phyloP scores from a whole-genome alignment of 2,888 invertebrate species.

The Eilema depressum region DNA sequence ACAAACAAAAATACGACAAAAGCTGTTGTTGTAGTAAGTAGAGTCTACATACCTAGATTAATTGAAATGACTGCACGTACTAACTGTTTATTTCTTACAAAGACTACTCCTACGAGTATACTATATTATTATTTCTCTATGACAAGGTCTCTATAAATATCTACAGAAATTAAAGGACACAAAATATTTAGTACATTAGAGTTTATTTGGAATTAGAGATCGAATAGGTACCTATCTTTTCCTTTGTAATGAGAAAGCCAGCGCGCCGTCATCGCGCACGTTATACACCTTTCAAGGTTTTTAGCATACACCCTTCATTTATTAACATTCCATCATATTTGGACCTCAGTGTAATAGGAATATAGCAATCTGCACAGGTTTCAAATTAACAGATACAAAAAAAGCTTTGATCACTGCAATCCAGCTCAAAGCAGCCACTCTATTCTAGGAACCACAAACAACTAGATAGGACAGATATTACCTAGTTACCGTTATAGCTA shows the following conservation, averaged over 20 bases:
- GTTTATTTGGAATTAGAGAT: not conserved
- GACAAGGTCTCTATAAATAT: not conserved
- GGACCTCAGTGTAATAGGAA: not conserved
- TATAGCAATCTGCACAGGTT: not conserved
- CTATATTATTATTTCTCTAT: not conserved
- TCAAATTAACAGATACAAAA: not conserved
- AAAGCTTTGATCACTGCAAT: not conserved
- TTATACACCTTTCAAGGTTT: too few species aligned
- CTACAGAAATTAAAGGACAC: not conserved
- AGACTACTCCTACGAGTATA: too few species aligned
- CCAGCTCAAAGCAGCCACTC: conserved; percentile 2
- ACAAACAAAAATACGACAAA: not conserved
- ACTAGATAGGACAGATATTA: conserved; percentile 48
- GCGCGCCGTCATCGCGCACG: not conserved
- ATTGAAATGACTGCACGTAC: too few species aligned
- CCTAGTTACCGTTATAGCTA: conserved; percentile 50
- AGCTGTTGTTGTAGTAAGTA: not conserved
- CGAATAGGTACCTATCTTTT: not conserved
- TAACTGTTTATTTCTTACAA: not conserved
- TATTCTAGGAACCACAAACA: conserved; percentile 15
- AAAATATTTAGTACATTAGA: not conserved
- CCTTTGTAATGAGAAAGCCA: not conserved
- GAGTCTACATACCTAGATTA: not conserved
- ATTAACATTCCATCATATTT: too few species aligned
- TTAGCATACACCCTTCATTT: too few species aligned